Base-by-base conservation (phyloP, 1,140 invertebrate species). In the Euura lappo region DNA sequence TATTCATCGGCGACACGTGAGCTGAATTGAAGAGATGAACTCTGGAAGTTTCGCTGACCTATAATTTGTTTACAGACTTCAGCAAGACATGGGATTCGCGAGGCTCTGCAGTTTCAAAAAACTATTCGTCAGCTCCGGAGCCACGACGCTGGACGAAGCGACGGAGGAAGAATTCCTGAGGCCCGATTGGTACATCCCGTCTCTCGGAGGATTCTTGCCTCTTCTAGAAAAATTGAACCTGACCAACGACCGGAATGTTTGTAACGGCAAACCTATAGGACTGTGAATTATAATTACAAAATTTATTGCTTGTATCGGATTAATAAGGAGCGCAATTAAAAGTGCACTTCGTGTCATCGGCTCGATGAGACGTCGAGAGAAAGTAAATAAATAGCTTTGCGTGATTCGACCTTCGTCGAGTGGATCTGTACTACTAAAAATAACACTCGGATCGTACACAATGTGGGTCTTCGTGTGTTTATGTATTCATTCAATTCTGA, bases 1-100 rank as follows among this genome's bases (percentile, higher is more conserved):
- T 92, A 1, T 91, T 92, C 77, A 88, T 92, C 71, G 91, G 91
- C 7, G 91, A 92, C 67, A 89, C 90, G 91, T 89, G 77, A 89
- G 78, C 78, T 72, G n/a, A 42, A 51, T 28, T 69, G 45, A 28
- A 71, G 44, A 44, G 65, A 66, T 43, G 44, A 51, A 51, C 28
- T 28, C 28, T 28, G 51, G 2, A 47, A 71, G 28, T 51, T 6
- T n/a, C 11, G 28, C 10, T 45, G n/a, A 11, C 7, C 64, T n/a
- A 65, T 71, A 28, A n/a, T 75, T n/a, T 66, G 71, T 71, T 67
- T 70, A 42, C 64, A 90, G 89, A 81, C 83, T 90, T n/a, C 84
- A 88, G 13, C 85, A 89, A 77, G 91, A 92, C 71, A 84, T 92
- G 6, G 86, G 83, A 46, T 89, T 92, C 43, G 91, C 88, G 0